A percentile compares a stretch with the other conserved stretches of the same genome.
These are phyloP conservation scores for Pipistrellus kuhlii DNA, from an alignment of 2,797 vertebrate species.

Conservation along the genomic window DNA sequence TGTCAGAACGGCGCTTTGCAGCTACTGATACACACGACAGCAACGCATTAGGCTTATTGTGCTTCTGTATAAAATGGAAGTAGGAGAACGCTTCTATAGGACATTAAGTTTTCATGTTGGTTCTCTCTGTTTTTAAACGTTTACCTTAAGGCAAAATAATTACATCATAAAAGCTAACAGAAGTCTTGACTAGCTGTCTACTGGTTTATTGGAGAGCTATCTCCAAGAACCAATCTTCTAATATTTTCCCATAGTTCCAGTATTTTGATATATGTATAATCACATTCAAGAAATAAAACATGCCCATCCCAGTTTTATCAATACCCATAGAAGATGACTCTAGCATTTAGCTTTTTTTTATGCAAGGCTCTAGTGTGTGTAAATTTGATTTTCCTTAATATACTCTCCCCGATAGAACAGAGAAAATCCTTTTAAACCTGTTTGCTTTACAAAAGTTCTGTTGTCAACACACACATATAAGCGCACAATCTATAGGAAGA, in stretches of 20 bases:
- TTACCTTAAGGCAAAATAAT: background rate
- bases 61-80: background rate
- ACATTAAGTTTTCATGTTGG: background rate
- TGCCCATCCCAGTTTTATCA: background rate
- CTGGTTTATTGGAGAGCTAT: background rate
- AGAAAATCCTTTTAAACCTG: conserved; percentile 14
- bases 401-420: background rate
- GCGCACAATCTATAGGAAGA: background rate
- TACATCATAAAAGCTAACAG: background rate
- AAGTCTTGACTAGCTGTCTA: background rate
- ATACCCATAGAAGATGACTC: background rate
- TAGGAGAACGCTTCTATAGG: background rate
- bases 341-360: background rate
- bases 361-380: background rate
- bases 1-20: background rate
- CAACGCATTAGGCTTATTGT: background rate
- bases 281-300: conserved; percentile 28
- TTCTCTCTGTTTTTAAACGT: background rate
- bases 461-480: background rate
- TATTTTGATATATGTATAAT: background rate
- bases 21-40: background rate
- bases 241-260: background rate
- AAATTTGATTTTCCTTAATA: background rate
- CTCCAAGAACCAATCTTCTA: background rate
- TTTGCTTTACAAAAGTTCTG: conserved; percentile 28